phyloP scores from a whole-genome alignment of 37 sponge, comb jelly and placozoan species.

The Aplysina aerophoba region DNA sequence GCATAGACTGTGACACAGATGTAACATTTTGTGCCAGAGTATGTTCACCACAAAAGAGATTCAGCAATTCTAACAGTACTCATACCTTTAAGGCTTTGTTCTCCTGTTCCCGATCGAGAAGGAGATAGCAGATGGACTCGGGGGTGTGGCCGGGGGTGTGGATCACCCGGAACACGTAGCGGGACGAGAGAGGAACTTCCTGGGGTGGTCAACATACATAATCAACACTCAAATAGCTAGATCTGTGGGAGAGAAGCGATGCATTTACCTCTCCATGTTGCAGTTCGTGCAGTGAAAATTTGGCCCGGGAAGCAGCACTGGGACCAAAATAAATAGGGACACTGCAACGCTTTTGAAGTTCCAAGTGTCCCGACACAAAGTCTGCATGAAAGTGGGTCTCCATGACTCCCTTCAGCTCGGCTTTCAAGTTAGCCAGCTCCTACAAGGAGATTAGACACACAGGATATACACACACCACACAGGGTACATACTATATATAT shows the following conservation, averaged over 20 bases:
- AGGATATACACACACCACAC: too few species aligned
- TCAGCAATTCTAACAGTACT: neutral
- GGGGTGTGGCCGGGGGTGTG: conserved; percentile 93
- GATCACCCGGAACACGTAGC: conserved; percentile 53
- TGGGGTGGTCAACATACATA: neutral
- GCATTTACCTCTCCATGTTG: conserved; percentile 76
- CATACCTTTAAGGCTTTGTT: conserved; percentile 64
- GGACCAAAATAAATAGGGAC: conserved; percentile 86
- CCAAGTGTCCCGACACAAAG: conserved; percentile 92
- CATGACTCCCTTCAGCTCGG: conserved; percentile 52
- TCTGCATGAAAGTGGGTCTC: conserved; percentile 95
- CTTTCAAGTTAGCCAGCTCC: conserved; percentile 15
- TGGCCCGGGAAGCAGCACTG: conserved; percentile 51
- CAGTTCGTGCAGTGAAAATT: conserved; percentile 72
- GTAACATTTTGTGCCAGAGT: neutral
- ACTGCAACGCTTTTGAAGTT: conserved; percentile 57
- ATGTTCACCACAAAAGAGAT: neutral
- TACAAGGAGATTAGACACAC: neutral
- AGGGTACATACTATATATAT: too few species aligned
- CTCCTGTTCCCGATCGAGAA: conserved; percentile 46
- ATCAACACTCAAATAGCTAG: neutral
- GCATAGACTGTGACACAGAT: neutral
- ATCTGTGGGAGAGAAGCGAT: neutral
- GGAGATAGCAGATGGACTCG: conserved; percentile 82
- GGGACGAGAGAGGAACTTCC: conserved; percentile 65